Conservation (phyloP, 2,888 invertebrate species). For the Cetonia aurata region DNA sequence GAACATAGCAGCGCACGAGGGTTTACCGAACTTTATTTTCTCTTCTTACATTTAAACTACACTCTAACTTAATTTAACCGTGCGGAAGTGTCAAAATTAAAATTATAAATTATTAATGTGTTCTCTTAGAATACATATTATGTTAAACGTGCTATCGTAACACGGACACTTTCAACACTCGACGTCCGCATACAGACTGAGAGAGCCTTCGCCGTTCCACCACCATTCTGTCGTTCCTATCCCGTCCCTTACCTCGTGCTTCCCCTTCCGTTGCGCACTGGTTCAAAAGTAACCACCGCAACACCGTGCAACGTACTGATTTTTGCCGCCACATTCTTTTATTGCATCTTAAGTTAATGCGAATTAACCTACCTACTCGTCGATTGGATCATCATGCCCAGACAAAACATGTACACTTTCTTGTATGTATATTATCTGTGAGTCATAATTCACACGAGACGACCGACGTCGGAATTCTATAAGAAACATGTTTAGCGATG, state of each 20-base stretch:
- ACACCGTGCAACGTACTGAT: constrained; percentile 61
- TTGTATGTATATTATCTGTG: too few relatives aligned
- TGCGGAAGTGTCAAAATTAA: constrained; percentile 7
- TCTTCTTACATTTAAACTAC: constrained; percentile 22
- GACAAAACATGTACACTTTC: not conserved
- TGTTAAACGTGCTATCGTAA: constrained; percentile 15
- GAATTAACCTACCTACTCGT: constrained; percentile 27
- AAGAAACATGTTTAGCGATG: too few relatives aligned
- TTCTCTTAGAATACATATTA: constrained; percentile 13
- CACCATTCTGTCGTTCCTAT: constrained; percentile 68
- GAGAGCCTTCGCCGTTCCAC: constrained; percentile 67
- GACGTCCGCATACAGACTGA: constrained; percentile 65
- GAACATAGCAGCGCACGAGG: constrained; percentile 40
- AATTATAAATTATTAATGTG: constrained; percentile 32
- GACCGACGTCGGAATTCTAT: too few relatives aligned
- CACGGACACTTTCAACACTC: constrained; percentile 38
- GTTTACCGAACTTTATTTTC: not conserved
- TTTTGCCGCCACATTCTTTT: constrained; percentile 55
- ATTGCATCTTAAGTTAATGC: constrained; percentile 48
- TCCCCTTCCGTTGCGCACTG: constrained; percentile 66
- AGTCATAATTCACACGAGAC: too few relatives aligned
- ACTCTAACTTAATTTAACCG: constrained; percentile 2
- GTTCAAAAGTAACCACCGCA: constrained; percentile 66
- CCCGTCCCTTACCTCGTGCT: constrained; percentile 66
- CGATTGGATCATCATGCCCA: constrained; percentile 16